These are phyloP conservation scores for Peromyscus polionotus DNA, from an alignment of 2,113 vertebrate genomes.

Conservation along the genomic window DNA sequence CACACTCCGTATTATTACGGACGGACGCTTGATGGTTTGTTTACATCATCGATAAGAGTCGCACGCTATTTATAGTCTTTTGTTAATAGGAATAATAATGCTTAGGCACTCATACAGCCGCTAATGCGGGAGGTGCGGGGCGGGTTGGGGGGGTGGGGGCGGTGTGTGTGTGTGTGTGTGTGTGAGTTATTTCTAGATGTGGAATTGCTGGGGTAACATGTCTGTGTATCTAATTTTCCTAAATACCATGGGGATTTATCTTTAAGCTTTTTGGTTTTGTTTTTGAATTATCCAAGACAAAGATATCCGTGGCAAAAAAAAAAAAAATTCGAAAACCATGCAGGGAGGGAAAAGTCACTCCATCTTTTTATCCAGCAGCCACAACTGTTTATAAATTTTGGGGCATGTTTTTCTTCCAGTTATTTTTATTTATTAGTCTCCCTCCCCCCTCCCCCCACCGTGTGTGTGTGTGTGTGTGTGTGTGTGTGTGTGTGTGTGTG, in stretches of 20 bases:
- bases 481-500: not conserved
- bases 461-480: not conserved
- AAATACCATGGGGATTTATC: slow-evolving; percentile 45
- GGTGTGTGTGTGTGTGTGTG: too few species aligned
- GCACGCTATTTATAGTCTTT: slow-evolving; percentile 8
- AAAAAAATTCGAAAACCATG: not conserved
- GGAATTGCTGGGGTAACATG: not conserved
- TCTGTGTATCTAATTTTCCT: slow-evolving; percentile 44
- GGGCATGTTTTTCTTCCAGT: not conserved
- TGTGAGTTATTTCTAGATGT: slow-evolving; percentile 53
- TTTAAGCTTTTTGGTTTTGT: slow-evolving; percentile 30
- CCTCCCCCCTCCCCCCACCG: too few species aligned
- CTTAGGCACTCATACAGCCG: not conserved
- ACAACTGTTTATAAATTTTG: not conserved
- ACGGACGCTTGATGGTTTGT: not conserved
- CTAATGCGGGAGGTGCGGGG: not conserved
- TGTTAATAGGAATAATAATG: slow-evolving; percentile 39
- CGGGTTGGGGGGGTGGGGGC: too few species aligned
- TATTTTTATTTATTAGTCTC: not conserved
- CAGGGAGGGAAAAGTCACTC: not conserved
- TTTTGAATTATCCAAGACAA: slow-evolving; percentile 41
- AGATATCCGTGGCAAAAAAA: not conserved
- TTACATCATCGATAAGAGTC: not conserved
- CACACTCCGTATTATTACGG: not conserved
- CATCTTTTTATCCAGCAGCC: not conserved